A percentile compares a stretch with the other conserved stretches of the same genome.
Evolutionary conservation across 2,888 invertebrate genomes (phyloP).

Genomic region (Drosophila parthenogenetica): DNA sequence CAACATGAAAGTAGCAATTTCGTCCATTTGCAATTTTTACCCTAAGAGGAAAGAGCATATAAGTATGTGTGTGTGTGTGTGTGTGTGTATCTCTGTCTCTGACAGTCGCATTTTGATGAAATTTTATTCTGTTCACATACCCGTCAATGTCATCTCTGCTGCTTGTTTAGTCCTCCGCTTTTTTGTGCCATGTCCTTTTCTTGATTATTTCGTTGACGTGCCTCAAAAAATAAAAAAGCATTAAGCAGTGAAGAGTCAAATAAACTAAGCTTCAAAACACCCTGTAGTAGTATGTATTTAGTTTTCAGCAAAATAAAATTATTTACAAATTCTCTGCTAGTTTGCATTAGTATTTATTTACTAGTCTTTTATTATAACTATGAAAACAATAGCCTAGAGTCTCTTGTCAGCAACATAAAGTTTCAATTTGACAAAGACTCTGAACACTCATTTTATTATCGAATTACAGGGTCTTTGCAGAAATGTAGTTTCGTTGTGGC

Average conservation of each 20-base stretch:
- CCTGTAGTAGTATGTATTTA: neutral
- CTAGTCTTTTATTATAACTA: no score
- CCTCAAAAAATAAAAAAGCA: conserved; percentile 15
- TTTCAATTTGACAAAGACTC: no score
- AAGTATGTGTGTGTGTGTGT: conserved; percentile 2
- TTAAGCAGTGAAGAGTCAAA: neutral
- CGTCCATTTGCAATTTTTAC: conserved; percentile 78
- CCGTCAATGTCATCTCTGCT: conserved; percentile 81
- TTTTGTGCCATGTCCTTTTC: conserved; percentile 65
- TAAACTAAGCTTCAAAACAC: neutral
- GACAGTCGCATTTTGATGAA: conserved; percentile 77
- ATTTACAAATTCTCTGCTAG: no score
- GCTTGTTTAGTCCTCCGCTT: conserved; percentile 66
- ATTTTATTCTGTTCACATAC: conserved; percentile 80
- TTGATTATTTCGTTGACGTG: conserved; percentile 82
- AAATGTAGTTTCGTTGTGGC: no score
- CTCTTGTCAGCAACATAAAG: no score
- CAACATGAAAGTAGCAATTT: conserved; percentile 78
- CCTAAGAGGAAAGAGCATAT: conserved; percentile 29
- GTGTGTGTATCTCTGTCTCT: conserved; percentile 56
- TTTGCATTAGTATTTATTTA: no score
- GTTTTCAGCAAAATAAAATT: no score
- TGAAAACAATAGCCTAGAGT: no score
- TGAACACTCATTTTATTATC: no score
- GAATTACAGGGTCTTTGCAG: no score